phyloP scores from a whole-genome alignment of 2,113 vertebrate species.

The Hippolais icterina region DNA sequence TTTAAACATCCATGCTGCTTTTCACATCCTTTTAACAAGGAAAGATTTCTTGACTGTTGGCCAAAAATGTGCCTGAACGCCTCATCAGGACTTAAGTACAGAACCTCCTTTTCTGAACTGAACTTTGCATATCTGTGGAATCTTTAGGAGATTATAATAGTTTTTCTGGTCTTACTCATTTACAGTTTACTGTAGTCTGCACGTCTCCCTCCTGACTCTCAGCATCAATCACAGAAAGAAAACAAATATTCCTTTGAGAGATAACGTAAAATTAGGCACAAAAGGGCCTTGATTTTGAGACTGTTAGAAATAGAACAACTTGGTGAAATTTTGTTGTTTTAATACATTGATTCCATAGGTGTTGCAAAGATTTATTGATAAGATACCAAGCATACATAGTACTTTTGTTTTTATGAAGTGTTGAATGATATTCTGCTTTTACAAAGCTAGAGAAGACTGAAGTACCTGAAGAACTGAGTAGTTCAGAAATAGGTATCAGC shows the following conservation, averaged over 20 bases:
- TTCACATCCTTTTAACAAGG: background rate
- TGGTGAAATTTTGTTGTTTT: background rate
- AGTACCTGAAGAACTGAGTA: background rate
- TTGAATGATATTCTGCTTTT: background rate
- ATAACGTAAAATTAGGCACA: background rate
- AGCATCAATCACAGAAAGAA: background rate
- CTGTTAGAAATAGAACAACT: background rate
- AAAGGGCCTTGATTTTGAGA: background rate
- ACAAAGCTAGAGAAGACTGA: background rate
- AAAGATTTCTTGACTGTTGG: background rate
- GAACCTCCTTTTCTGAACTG: background rate
- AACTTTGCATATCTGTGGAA: background rate
- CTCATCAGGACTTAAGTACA: background rate
- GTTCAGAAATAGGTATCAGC: background rate
- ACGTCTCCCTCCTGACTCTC: background rate
- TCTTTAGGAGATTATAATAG: background rate
- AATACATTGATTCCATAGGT: background rate
- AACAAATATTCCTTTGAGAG: background rate
- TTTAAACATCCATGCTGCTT: background rate
- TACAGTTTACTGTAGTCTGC: background rate
- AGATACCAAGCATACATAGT: background rate
- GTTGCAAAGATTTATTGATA: background rate
- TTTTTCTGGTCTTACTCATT: background rate
- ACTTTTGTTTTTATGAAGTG: background rate
- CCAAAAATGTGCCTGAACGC: background rate